Evolutionary conservation across 2,797 vertebrate genomes (phyloP), one percentile per base, ranked within the genome.

Genomic region (Meriones psammophilus): DNA sequence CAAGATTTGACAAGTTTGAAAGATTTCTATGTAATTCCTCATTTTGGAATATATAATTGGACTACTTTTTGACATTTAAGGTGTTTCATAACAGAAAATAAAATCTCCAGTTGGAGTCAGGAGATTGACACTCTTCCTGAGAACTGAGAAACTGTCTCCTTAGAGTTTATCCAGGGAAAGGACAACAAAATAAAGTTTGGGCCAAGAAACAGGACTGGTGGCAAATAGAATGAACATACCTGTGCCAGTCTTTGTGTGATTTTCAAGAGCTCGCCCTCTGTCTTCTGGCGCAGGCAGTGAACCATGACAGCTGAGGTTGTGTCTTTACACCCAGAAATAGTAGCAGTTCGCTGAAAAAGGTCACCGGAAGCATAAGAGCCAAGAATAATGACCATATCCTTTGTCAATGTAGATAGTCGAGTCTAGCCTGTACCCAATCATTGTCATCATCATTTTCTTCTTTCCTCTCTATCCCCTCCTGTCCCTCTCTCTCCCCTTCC

Each of bases 241-340:
- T 1, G 5, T 90, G 95, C 92, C 97, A 97, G 28, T 30, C 91
- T 94, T 26, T 5, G 0, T 0, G n/a, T 2, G 0, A 3, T 0
- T 24, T 97, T 94, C 91, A 92, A 1, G 66, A 98, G 94, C 33
- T 97, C 96, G 0, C 90, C 69, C n/a, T 97, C 97, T 0, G 94
- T 95, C 91, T 96, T 97, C 94, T 97, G 94, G 26, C 86, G 95
- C 74, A 98, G 58, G 71, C 97, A 98, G 54, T 95, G 94, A 66
- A 97, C 92, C 28, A 96, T 22, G 62, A 66, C 62, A 5, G 95
- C 97, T 0, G 97, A 97, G 3, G 95, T 93, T 39, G 56, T 94
- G 22, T 81, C 60, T 33, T 95, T 81, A n/a, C 97, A 98, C 6
- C 97, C 97, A 62, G 92, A 87, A 10, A 36, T 5, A 60, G 13